A percentile compares a stretch with the other conserved stretches of the same genome.
Conservation (phyloP, 2,113 vertebrate species). For the Trichechus manatus region DNA sequence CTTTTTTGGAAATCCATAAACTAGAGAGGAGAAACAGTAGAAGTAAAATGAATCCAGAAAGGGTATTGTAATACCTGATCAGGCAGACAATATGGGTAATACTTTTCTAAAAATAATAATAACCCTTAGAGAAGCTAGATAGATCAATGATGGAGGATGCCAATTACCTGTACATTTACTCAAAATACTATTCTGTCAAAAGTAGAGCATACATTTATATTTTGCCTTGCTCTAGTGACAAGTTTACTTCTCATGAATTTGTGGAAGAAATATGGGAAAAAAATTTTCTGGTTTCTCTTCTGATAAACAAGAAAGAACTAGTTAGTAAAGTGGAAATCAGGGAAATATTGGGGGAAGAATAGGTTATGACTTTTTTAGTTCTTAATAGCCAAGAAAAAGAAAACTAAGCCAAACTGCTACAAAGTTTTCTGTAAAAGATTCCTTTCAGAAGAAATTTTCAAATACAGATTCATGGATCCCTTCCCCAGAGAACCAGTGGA, state of each 20-base stretch:
- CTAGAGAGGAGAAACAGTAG: background rate
- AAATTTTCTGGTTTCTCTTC: background rate
- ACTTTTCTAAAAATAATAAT: background rate
- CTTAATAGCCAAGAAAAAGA: background rate
- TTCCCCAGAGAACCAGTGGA: background rate
- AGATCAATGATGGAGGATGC: background rate
- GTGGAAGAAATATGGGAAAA: background rate
- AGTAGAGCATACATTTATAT: background rate
- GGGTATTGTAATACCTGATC: background rate
- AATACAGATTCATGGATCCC: background rate
- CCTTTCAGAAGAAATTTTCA: background rate
- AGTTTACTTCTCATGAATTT: background rate
- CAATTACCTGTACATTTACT: background rate
- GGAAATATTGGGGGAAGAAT: background rate
- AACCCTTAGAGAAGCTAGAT: background rate
- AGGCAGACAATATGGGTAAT: background rate
- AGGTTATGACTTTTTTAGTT: background rate
- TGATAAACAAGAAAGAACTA: background rate
- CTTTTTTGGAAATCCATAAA: background rate
- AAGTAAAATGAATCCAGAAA: background rate
- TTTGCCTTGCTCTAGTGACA: background rate
- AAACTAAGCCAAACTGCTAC: background rate
- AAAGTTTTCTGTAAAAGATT: background rate
- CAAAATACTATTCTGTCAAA: background rate
- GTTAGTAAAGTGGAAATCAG: background rate